Evolutionary conservation across 2,797 vertebrate genomes (phyloP).

Genomic region (Emydoidea blandingii): DNA sequence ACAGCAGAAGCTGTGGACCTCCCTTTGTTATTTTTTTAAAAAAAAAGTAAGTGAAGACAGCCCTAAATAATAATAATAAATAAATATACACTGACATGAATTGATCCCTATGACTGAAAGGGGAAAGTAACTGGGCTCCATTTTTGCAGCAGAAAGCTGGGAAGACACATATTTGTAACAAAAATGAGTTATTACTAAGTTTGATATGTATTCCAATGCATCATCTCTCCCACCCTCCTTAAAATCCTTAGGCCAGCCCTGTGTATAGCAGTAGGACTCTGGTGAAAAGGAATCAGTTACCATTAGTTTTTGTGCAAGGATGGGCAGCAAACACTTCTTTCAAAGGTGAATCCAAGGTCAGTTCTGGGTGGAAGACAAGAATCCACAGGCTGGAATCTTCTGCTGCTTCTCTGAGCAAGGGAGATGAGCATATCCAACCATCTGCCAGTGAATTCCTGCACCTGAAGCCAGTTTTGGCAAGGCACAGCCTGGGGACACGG

Average conservation of each 20-base stretch:
- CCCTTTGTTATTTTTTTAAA: not conserved
- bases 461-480: not conserved
- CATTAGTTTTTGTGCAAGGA: not conserved
- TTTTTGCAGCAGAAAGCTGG: not conserved
- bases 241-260: not conserved
- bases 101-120: not conserved
- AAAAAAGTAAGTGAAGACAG: not conserved
- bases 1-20: not conserved
- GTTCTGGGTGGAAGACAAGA: not conserved
- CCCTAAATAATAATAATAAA: not conserved
- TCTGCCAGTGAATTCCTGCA: not conserved
- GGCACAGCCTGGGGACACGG: not conserved
- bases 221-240: not conserved
- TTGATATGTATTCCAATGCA: not conserved
- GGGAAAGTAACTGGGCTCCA: not conserved
- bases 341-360: not conserved
- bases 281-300: not conserved
- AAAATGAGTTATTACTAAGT: not conserved
- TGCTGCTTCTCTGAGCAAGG: not conserved
- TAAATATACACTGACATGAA: not conserved
- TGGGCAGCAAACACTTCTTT: not conserved
- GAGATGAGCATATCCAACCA: not conserved
- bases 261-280: not conserved
- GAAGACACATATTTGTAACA: not conserved
- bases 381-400: not conserved